A percentile compares a stretch with the other conserved stretches of the same genome.
These are phyloP conservation scores for Octodon degus DNA, from an alignment of 2,113 vertebrate species.

Conservation along the genomic window DNA sequence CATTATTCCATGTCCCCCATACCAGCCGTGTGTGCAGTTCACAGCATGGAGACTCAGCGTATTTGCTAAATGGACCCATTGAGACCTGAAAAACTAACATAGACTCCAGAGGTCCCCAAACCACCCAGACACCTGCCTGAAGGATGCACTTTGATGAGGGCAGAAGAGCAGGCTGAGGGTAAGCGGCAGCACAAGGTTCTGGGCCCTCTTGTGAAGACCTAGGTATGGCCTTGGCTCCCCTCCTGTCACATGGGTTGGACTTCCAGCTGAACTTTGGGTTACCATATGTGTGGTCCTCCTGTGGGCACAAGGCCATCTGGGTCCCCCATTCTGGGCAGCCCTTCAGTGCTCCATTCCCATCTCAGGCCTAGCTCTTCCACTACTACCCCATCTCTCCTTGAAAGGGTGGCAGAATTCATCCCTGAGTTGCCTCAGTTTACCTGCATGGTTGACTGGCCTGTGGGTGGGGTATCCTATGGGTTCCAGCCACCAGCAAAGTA, in stretches of 20 bases:
- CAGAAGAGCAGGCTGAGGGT: not conserved
- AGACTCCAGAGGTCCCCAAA: not conserved
- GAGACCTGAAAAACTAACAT: not conserved
- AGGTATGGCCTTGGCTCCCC: not conserved
- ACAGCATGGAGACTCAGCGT: not conserved
- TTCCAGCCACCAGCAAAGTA: not conserved
- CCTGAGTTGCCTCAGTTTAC: not conserved
- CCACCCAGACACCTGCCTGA: not conserved
- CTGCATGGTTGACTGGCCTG: not conserved
- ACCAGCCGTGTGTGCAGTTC: not conserved
- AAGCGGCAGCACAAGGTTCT: not conserved
- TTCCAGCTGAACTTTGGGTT: not conserved
- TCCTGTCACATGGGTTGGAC: not conserved
- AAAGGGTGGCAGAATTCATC: not conserved
- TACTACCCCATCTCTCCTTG: not conserved
- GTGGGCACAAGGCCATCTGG: not conserved
- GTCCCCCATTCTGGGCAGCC: not conserved
- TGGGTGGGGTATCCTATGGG: not conserved
- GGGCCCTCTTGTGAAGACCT: not conserved
- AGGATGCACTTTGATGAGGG: not conserved
- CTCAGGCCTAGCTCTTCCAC: not conserved
- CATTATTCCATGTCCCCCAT: not conserved
- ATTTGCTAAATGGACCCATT: not conserved
- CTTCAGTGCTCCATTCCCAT: not conserved
- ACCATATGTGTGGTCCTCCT: not conserved